Evolutionary conservation across 2,888 invertebrate species (phyloP).

Genomic region (Liodrosophila aerea): DNA sequence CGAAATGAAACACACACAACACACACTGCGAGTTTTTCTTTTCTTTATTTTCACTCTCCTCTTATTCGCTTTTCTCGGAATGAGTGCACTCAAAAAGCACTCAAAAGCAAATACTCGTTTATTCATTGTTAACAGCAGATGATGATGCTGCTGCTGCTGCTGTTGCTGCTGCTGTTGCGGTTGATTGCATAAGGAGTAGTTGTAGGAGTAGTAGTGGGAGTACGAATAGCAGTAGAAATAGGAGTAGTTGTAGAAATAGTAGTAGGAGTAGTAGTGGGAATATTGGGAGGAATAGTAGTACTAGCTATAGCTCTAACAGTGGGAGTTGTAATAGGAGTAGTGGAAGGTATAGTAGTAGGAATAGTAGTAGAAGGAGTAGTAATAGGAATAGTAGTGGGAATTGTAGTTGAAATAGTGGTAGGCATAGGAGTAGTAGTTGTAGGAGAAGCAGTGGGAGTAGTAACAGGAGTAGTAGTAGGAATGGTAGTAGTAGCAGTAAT

Average conservation of each 20-base stretch:
- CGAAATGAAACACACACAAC: conserved; percentile 24
- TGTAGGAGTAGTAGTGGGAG: not conserved
- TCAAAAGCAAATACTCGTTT: conserved; percentile 17
- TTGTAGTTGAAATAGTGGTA: too few species aligned
- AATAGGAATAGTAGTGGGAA: too few species aligned
- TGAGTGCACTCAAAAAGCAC: conserved; percentile 15
- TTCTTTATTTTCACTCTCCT: not conserved
- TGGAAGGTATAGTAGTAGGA: too few species aligned
- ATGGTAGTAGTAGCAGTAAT: too few species aligned
- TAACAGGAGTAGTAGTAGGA: too few species aligned
- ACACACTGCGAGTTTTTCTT: not conserved
- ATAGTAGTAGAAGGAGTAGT: too few species aligned
- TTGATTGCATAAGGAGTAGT: conserved; percentile 22
- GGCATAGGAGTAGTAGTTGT: not conserved
- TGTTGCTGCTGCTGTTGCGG: conserved; percentile 4
- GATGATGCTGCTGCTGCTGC: not conserved
- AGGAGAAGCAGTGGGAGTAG: not conserved
- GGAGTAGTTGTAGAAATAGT: too few species aligned
- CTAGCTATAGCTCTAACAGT: too few species aligned
- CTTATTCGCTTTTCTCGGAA: conserved; percentile 16
- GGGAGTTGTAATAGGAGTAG: too few species aligned
- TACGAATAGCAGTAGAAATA: too few species aligned
- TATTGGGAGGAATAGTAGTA: too few species aligned
- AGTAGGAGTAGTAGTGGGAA: too few species aligned
- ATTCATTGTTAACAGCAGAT: conserved; percentile 20